Base-by-base conservation (phyloP, 2,797 vertebrate genomes). In the Perdix hodgsoniae region DNA sequence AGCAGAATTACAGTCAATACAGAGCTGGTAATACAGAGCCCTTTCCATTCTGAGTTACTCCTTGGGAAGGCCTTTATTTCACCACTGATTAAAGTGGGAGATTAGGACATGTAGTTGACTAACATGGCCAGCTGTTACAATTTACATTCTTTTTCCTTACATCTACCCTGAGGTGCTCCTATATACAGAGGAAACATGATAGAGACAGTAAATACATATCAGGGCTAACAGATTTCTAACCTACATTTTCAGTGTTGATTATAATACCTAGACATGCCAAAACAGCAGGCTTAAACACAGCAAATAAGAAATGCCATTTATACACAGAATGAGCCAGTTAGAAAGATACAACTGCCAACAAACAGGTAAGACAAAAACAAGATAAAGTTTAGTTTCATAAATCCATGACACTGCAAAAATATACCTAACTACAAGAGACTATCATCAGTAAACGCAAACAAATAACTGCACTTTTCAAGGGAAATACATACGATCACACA, bases 341-440 rank as follows among this genome's bases (percentile, higher is more conserved):
- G 67, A 90, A 70, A 78, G 42, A 75, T 42, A 75, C 54, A 92
- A 72, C 3, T 86, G 54, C 50, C 64, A 88, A 50, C 29, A 84
- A 50, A 47, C 16, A 52, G 33, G 1, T 57, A 79, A 80, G 59
- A 87, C 3, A 54, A 44, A 87, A 93, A 69, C 17, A 75, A 8
- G 47, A 66, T 65, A 39, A 67, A 84, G 75, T 73, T 76, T 87
- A 76, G 49, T 49, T n/a, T 80, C 80, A 63, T 6, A 54, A 26
- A 69, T 63, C 16, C 22, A 35, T 7, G 29, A 72, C 12, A 80
- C 49, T 44, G 11, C 47, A 63, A 85, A 85, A 87, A 83, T 54
- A 66, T 4, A 60, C 8, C 39, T 33, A 31, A 89, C 79, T 50
- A 87, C 1, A 63, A 54, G 49, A n/a, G n/a, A 64, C 23, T 22